Conservation (phyloP, 53 echinoderm and acorn worm species). For the Stichopus horrens region DNA sequence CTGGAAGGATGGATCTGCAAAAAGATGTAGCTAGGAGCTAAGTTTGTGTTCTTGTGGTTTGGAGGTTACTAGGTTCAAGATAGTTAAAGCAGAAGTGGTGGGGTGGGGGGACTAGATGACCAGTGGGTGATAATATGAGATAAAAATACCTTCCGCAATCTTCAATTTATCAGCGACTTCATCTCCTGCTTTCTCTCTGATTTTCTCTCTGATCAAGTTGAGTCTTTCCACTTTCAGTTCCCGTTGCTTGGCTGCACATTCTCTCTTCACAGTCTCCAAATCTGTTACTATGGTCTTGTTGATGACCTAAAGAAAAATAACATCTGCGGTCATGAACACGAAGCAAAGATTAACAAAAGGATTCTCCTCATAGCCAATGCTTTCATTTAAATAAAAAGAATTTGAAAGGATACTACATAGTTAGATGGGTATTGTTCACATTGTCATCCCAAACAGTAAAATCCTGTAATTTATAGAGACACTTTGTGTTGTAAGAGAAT, state of each 20-base stretch:
- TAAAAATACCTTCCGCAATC: slow-evolving; percentile 55
- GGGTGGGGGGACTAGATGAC: neutral
- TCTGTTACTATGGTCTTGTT: slow-evolving; percentile 88
- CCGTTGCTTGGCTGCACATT: slow-evolving; percentile 73
- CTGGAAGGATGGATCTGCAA: no score
- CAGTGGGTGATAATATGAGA: neutral
- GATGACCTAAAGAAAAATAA: slow-evolving; percentile 67
- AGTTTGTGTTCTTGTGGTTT: no score
- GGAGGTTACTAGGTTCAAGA: no score
- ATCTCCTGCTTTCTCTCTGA: slow-evolving; percentile 74
- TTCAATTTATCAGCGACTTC: slow-evolving; percentile 73
- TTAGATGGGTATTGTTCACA: neutral
- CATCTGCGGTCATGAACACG: neutral
- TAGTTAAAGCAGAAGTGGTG: neutral
- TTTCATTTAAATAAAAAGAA: neutral
- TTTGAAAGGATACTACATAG: neutral
- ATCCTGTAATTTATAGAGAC: neutral
- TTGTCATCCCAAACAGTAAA: neutral
- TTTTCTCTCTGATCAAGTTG: slow-evolving; percentile 80
- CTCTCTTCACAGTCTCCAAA: slow-evolving; percentile 61
- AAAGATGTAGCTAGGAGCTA: no score
- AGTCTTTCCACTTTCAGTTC: slow-evolving; percentile 85
- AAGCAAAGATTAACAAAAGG: neutral
- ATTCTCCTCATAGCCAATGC: no score
- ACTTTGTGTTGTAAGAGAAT: neutral